phyloP scores from a whole-genome alignment of 2,797 vertebrate species.

The Crocidura indochinensis region DNA sequence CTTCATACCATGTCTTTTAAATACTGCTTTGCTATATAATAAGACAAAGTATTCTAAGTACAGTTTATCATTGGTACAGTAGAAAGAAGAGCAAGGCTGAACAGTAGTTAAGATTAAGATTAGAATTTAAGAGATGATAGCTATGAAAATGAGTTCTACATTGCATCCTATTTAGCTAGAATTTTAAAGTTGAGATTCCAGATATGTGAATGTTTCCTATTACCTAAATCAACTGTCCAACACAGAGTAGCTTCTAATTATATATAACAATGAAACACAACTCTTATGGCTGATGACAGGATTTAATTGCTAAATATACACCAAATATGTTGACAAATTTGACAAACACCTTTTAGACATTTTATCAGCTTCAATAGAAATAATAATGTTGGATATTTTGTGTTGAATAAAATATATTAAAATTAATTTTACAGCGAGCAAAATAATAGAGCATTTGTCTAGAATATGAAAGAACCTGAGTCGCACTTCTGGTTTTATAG shows the following conservation, averaged over 20 bases:
- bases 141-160: not conserved
- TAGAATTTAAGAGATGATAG: not conserved
- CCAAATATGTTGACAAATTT: not conserved
- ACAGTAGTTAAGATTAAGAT: not conserved
- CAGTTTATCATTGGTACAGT: not conserved
- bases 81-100: not conserved
- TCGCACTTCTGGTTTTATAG: too few relatives aligned
- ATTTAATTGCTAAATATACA: not conserved
- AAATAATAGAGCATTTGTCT: too few relatives aligned
- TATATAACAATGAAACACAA: not conserved
- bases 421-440: not conserved
- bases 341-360: conserved; percentile 6
- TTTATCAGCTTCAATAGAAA: conserved; percentile 19
- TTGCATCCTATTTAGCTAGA: not conserved
- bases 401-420: not conserved
- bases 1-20: conserved; percentile 45
- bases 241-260: not conserved
- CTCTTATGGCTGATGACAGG: not conserved
- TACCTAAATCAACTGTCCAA: not conserved
- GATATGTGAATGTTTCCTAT: not conserved
- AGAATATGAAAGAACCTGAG: too few relatives aligned
- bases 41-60: too few relatives aligned
- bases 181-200: not conserved
- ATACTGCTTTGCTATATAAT: too few relatives aligned
- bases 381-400: not conserved